Evolutionary conservation across 2,113 vertebrate genomes (phyloP).

Genomic region (Pituophis catenifer): DNA sequence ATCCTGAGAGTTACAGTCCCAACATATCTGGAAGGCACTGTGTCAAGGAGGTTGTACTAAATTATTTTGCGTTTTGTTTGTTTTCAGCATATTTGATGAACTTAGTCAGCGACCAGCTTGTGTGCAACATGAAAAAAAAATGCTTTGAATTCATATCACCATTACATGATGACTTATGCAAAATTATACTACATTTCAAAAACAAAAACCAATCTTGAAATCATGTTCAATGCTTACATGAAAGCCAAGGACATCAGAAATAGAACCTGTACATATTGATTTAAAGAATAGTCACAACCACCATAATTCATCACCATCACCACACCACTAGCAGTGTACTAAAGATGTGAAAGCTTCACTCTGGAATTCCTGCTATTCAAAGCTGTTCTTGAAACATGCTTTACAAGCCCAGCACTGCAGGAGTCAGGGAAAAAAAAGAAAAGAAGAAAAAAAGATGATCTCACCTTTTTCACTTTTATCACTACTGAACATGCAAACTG

Average conservation of each 20-base stretch:
- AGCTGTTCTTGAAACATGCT: constrained; percentile 68
- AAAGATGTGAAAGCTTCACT: constrained; percentile 64
- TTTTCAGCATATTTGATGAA: constrained; percentile 24
- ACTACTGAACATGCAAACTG: constrained; percentile 68
- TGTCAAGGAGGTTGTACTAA: not conserved
- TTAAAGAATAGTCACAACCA: constrained; percentile 58
- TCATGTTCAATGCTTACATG: constrained; percentile 57
- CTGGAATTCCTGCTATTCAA: constrained; percentile 61
- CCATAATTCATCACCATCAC: constrained; percentile 52
- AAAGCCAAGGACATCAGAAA: constrained; percentile 42
- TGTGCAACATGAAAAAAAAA: constrained; percentile 24
- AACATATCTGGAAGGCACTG: not conserved
- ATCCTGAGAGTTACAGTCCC: not conserved
- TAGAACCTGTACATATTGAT: constrained; percentile 41
- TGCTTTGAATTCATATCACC: constrained; percentile 26
- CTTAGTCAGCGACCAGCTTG: not conserved
- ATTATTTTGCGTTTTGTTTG: not conserved
- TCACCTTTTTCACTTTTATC: constrained; percentile 70
- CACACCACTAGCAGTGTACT: constrained; percentile 55
- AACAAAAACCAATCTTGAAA: constrained; percentile 35
- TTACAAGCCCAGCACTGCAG: constrained; percentile 69
- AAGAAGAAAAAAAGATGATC: constrained; percentile 61
- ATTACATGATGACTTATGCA: not conserved
- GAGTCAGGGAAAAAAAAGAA: constrained; percentile 53
- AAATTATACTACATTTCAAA: constrained; percentile 38